Evolutionary conservation across 2,113 vertebrate genomes (phyloP), one percentile per base, ranked within the genome.

Genomic region (Hydrochoerus hydrochaeris): DNA sequence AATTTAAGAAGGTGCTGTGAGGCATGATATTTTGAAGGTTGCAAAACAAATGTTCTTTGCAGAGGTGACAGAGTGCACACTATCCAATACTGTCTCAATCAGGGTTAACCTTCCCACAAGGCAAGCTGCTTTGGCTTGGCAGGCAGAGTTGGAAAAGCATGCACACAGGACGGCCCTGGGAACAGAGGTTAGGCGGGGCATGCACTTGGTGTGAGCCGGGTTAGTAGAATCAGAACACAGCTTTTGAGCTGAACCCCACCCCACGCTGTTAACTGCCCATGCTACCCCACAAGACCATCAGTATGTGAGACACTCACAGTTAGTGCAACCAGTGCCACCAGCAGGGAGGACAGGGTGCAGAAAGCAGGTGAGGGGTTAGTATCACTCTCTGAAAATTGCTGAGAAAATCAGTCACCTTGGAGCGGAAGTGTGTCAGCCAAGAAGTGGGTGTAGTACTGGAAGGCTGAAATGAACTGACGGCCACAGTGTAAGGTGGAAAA

Each of bases 341-440:
- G 82, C 28, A 26, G 84, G 69, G 49, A 73, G 24, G 58, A 19
- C 0, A 13, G 69, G 84, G 91, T 62, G n/a, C 52, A 0, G 95
- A 54, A 94, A 96, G 96, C 90, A 17, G 91, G 89, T 91, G 83
- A 96, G 85, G 95, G 89, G 97, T 99, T 99, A 99, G 98, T 90
- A 96, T 88, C 94, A 94, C 75, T 91, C 88, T 97, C 82, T 86
- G 95, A 96, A 98, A 98, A 96, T 97, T 46, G 97, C 97, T 96
- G 98, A 99, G 99, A 98, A 90, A 95, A 97, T 92, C 97, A 99
- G 98, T 98, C 99, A 99, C 99, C 99, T 99, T 99, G 97, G 98
- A 98, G 98, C 98, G 96, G 99, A 98, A 98, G 99, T 97, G 97
- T 98, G 98, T 99, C 99, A 99, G 99, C 98, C 99, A 99, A 98